Conservation (phyloP, 2,797 vertebrate genomes). For the Philypnodon macrostomus region DNA sequence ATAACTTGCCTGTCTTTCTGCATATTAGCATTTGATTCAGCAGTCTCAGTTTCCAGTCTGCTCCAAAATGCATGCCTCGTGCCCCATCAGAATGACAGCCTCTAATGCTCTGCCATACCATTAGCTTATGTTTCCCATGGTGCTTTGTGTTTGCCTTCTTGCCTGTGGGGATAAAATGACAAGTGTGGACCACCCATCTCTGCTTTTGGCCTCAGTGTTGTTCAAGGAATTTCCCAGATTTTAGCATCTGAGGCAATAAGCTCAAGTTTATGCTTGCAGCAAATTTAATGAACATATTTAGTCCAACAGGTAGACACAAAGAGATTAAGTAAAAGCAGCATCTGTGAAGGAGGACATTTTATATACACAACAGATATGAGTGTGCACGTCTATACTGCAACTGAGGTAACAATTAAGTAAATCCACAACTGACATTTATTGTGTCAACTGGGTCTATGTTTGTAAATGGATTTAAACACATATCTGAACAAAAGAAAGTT, state of each 20-base stretch:
- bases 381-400: too few species aligned
- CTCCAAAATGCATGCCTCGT: conserved; percentile 33
- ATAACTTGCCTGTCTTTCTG: too few species aligned
- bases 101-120: conserved; percentile 37
- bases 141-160: conserved; percentile 67
- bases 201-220: conserved; percentile 59
- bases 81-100: conserved; percentile 50
- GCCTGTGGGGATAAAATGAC: conserved; percentile 71
- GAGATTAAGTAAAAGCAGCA: conserved; percentile 35
- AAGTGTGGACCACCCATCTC: conserved; percentile 77
- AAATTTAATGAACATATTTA: conserved; percentile 25
- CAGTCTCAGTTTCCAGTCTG: conserved; percentile 19
- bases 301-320: conserved; percentile 36
- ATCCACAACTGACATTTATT: too few species aligned
- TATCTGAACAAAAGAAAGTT: not conserved
- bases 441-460: too few species aligned
- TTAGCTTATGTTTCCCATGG: conserved; percentile 58
- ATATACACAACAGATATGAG: too few species aligned
- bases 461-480: not conserved
- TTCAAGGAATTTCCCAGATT: conserved; percentile 59
- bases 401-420: too few species aligned
- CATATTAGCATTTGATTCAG: too few species aligned
- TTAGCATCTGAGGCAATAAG: conserved; percentile 30
- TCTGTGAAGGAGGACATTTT: conserved; percentile 10
- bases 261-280: conserved; percentile 48